Base-by-base conservation (phyloP, 1,140 invertebrate species). In the Rhyacophila brunnea region DNA sequence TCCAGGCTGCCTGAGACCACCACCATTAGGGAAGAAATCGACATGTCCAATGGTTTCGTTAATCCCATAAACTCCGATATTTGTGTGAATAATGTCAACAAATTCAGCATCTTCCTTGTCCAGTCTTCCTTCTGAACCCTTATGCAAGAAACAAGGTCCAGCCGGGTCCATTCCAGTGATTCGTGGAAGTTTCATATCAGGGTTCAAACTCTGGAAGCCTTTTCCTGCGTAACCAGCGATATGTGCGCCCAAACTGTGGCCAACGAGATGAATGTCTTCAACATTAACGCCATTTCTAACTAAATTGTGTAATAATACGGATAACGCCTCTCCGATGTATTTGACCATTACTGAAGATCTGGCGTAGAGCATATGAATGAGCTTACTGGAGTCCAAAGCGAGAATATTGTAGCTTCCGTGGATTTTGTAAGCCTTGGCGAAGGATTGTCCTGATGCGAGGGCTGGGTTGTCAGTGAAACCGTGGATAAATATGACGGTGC, bases 11-110 rank as follows among this genome's bases (percentile, higher is more conserved):
- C 69, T 60, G 1, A 45, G 10, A 2, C 68, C 67, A 6, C 82
- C 83, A 0, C 89, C 88, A 52, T 87, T 86, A 1, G 83, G 79
- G 59, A 80, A 86, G 64, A 85, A 88, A 67, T 89, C 87, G 7
- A 80, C 79, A 64, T 85, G 78, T 2, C 84, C 84, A 13, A 49
- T 57, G 6, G 46, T 42, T 28, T 55, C 43, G 11, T 55, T 36
- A 11, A 55, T 55, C n/a, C 79, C 66, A 79, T 81, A 73, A 74
- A 80, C 68, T 68, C 80, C 83, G 40, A 73, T 80, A 59, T 86
- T 85, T 0, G 85, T 88, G 57, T 91, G 89, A 55, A 91, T 86
- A 0, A 87, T 78, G 64, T 91, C 88, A 0, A 91, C 88, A 49
- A 86, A 88, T 6, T 78, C 71, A 1, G 87, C 90, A 64, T 91